These are phyloP conservation scores for Anarhynchus alexandrinus DNA, from an alignment of 2,113 vertebrate genomes.

Conservation along the genomic window DNA sequence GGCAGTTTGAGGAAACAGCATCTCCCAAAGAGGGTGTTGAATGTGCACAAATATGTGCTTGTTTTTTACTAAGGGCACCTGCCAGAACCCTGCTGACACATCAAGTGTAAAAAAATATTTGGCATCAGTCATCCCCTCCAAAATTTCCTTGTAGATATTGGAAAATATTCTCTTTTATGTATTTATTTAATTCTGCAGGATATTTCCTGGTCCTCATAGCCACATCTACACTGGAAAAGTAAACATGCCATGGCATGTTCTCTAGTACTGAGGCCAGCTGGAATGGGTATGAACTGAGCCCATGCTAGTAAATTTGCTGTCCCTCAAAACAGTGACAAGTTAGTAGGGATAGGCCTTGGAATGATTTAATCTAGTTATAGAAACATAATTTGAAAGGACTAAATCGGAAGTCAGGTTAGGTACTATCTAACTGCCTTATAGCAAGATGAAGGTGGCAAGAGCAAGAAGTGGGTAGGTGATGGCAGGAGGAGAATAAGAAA, in stretches of 20 bases:
- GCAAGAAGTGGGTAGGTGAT: neutral
- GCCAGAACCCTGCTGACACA: slow-evolving; percentile 58
- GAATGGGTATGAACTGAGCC: neutral
- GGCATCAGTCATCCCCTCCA: slow-evolving; percentile 35
- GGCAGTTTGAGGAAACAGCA: slow-evolving; percentile 46
- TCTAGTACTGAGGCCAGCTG: neutral
- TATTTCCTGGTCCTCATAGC: slow-evolving; percentile 17
- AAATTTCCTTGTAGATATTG: slow-evolving; percentile 48
- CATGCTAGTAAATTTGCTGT: neutral
- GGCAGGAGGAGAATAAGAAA: neutral
- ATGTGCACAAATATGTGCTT: slow-evolving; percentile 58
- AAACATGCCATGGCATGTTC: neutral
- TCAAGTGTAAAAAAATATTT: slow-evolving; percentile 53
- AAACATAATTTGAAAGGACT: neutral
- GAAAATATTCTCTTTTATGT: slow-evolving; percentile 39
- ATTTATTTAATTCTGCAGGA: slow-evolving; percentile 30
- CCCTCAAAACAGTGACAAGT: neutral
- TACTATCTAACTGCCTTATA: neutral
- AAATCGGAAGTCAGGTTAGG: neutral
- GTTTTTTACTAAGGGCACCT: slow-evolving; percentile 53
- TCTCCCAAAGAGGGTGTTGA: slow-evolving; percentile 66
- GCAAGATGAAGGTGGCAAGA: neutral
- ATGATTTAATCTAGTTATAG: neutral
- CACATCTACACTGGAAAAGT: slow-evolving; percentile 24
- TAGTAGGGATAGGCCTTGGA: neutral